These are phyloP conservation scores for Petromus typicus DNA, from an alignment of 2,113 vertebrate genomes.

Conservation along the genomic window DNA sequence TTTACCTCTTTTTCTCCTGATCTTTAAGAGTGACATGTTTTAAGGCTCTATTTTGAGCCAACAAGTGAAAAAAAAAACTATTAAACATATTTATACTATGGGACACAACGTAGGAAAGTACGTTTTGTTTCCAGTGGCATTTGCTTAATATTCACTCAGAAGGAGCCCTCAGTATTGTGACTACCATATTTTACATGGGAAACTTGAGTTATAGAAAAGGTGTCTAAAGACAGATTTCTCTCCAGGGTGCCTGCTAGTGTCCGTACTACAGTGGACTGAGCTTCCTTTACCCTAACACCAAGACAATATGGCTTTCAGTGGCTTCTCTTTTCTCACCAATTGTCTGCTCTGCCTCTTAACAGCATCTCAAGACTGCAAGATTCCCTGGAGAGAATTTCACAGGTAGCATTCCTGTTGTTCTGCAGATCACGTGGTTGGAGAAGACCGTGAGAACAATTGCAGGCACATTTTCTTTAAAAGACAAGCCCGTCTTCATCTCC, in stretches of 20 bases:
- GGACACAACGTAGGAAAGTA: neutral
- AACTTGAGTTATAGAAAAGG: neutral
- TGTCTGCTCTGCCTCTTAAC: neutral
- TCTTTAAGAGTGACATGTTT: neutral
- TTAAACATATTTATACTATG: neutral
- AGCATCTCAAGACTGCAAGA: accelerated
- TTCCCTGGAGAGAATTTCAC: too few relatives aligned
- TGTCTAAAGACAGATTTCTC: neutral
- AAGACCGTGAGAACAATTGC: accelerated
- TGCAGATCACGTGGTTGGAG: neutral
- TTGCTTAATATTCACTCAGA: neutral
- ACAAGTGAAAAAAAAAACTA: neutral
- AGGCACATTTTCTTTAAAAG: too few relatives aligned
- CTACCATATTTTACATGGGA: neutral
- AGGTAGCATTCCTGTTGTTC: too few relatives aligned
- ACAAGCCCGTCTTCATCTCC: too few relatives aligned
- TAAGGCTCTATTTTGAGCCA: neutral
- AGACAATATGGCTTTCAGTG: neutral
- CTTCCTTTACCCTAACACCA: accelerated
- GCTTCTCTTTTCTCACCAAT: too few relatives aligned
- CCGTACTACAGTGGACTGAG: accelerated
- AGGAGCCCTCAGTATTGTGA: neutral
- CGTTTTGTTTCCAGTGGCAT: neutral
- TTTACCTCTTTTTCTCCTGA: accelerated
- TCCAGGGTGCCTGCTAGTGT: too few relatives aligned